Percentiles rank a stretch among this genome's conserved stretches.
Conservation (phyloP, 2,888 invertebrate species). For the Galerucella nymphaeae region DNA sequence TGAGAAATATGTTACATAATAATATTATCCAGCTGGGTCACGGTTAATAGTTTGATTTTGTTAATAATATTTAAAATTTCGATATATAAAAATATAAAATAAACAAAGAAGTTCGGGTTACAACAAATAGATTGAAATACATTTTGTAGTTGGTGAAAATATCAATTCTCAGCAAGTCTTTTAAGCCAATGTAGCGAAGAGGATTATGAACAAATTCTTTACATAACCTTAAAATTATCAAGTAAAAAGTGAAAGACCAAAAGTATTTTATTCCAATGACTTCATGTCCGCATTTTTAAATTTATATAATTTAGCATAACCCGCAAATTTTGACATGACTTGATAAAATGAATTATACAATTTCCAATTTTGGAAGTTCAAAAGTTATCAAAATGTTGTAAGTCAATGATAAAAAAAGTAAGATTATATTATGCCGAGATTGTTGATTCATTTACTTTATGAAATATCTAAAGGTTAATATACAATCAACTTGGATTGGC, state of each 20-base stretch:
- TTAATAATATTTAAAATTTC: neutral
- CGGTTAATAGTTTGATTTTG: neutral
- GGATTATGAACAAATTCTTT: too few species aligned
- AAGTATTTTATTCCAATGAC: neutral
- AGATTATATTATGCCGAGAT: conserved; percentile 8
- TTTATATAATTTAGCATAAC: neutral
- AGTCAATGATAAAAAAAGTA: conserved; percentile 15
- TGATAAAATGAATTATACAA: neutral
- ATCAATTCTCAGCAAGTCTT: too few species aligned
- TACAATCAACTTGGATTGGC: conserved; percentile 13
- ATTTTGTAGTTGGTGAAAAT: too few species aligned
- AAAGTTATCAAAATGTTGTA: conserved; percentile 23
- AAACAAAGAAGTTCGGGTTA: neutral
- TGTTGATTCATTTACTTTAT: conserved; percentile 29
- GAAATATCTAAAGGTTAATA: conserved; percentile 22
- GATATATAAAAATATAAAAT: neutral
- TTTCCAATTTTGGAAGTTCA: conserved; percentile 13
- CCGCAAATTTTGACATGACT: neutral
- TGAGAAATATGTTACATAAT: neutral
- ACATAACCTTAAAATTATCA: too few species aligned
- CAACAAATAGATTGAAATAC: too few species aligned
- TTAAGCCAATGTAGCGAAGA: too few species aligned
- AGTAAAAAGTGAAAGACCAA: too few species aligned
- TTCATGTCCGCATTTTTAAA: neutral
- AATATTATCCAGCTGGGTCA: neutral